Conservation (phyloP, 2,888 invertebrate species). For the Lasioglossum figueresi region DNA sequence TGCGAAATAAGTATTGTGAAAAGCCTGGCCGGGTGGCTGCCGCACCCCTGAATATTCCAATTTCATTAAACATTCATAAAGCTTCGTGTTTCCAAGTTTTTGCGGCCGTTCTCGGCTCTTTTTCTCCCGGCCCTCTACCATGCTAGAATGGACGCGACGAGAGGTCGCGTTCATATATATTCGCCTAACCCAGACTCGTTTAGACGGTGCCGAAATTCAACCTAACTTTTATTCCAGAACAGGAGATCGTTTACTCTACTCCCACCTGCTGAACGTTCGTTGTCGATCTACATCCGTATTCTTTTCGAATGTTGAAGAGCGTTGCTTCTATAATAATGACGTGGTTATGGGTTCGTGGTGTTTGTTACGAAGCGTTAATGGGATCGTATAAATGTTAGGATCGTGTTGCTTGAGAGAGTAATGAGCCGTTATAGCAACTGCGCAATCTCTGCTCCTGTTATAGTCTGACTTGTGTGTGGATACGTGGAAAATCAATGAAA, state of each 20-base stretch:
- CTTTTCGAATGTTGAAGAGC: not conserved
- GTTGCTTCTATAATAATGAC: not conserved
- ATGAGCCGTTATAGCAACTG: too few species aligned
- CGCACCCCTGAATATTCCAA: slow-evolving; percentile 65
- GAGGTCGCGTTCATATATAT: not conserved
- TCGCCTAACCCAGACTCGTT: not conserved
- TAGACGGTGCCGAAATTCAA: not conserved
- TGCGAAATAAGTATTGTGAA: slow-evolving; percentile 63
- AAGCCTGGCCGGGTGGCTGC: slow-evolving; percentile 31
- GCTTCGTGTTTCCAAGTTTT: slow-evolving; percentile 52
- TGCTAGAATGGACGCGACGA: slow-evolving; percentile 8
- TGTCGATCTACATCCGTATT: not conserved
- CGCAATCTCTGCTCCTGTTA: too few species aligned
- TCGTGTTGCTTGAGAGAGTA: not conserved
- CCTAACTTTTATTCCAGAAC: not conserved
- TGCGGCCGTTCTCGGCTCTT: slow-evolving; percentile 5
- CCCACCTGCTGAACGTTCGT: not conserved
- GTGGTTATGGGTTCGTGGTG: not conserved
- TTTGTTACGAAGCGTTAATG: not conserved
- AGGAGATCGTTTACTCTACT: not conserved
- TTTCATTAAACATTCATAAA: slow-evolving; percentile 71
- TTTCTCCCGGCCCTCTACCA: slow-evolving; percentile 28
- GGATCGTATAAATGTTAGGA: not conserved
- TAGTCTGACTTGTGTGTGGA: too few species aligned
- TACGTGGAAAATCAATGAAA: too few species aligned